Evolutionary conservation across 35 echinoderm and acorn worm genomes (phyloP), one percentile per base, ranked within the genome.

Genomic region (Ophiothrix spiculata): DNA sequence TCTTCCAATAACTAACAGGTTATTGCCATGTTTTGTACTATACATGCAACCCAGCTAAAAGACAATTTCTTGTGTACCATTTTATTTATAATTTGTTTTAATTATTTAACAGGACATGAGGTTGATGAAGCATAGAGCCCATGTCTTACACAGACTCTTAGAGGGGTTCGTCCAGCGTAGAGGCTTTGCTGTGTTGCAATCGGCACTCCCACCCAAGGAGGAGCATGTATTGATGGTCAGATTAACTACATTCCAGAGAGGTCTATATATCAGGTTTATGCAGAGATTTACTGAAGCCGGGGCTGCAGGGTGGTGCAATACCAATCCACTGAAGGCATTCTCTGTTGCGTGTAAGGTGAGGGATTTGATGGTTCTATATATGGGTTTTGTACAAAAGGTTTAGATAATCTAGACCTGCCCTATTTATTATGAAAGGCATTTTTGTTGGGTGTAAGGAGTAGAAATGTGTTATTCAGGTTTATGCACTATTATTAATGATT

Each of bases 251-350:
- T 93, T 98, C 74, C 91, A 94, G 86, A 79, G 85, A n/a, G 91
- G 91, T 19, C 81, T 98, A 31, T 98, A 98, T 49, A 83, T 79
- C 82, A 89, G 31, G 45, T 54, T 98, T 98, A 56, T 93, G 93
- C 91, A 98, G 34, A 91, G 88, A 75, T 98, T 98, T 81, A 98
- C 78, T 14, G 95, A 98, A 63, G 85, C 85, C 15, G 95, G 95
- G 0, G 89, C 95, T 0, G 89, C 88, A 11, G 34, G 95, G 91
- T 1, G 91, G 95, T 98, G 95, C 34, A 88, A 88, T 14, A 77
- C 95, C 13, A 98, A 94, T 39, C 95, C 95, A 37, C 92, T 98
- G 42, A 93, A 94, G 40, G 95, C 95, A 23, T 98, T 98, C 82
- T 93, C 95, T 56, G 95, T 98, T 8, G 85, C 88, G 33, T 98